phyloP scores from a whole-genome alignment of 2,113 vertebrate genomes.

The Aphelocoma coerulescens region DNA sequence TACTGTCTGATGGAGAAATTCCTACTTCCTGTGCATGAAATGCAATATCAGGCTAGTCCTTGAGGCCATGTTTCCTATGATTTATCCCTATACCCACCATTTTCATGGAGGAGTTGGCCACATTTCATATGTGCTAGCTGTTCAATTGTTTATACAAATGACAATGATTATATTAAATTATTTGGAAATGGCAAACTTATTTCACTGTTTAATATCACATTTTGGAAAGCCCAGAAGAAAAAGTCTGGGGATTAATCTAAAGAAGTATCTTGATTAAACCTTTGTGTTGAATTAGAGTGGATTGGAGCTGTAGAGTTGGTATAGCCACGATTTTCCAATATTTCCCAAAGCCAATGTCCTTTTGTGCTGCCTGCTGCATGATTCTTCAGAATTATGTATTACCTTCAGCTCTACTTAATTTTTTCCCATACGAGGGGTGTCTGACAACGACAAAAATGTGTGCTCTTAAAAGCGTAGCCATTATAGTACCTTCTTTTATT shows the following conservation, averaged over 20 bases:
- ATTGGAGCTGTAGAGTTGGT: not conserved
- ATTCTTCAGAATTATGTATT: constrained; percentile 39
- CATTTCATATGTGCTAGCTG: not conserved
- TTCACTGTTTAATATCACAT: not conserved
- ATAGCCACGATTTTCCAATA: not conserved
- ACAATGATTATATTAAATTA: not conserved
- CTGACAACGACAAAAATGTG: constrained; percentile 41
- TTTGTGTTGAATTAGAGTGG: not conserved
- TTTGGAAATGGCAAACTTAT: not conserved
- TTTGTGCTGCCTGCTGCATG: not conserved
- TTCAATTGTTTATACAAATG: not conserved
- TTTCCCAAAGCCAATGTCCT: not conserved
- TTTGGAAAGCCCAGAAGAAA: not conserved
- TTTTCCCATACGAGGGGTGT: not conserved
- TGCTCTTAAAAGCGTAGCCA: not conserved
- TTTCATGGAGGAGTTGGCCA: not conserved
- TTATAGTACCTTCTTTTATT: constrained; percentile 23
- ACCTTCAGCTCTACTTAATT: constrained; percentile 10
- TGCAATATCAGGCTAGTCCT: not conserved
- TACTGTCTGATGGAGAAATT: not conserved
- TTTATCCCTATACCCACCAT: not conserved
- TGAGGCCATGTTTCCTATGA: not conserved
- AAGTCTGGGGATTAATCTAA: not conserved
- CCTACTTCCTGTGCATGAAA: not conserved
- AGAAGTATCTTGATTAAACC: not conserved